Evolutionary conservation across 2,888 invertebrate genomes (phyloP).

Genomic region (Acleris literana): DNA sequence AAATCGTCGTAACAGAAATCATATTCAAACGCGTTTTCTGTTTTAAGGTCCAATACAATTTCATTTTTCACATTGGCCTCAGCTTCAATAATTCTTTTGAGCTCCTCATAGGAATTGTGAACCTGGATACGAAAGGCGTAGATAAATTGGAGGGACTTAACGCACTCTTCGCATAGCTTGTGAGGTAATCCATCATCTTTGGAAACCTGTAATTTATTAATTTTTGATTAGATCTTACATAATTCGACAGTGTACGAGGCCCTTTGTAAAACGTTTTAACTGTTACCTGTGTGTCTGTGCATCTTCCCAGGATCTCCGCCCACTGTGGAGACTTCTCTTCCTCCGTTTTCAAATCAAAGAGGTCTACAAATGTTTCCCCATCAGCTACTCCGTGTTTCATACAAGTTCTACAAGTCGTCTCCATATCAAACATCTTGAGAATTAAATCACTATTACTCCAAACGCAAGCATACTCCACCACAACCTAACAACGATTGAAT

Average conservation of each 20-base stretch:
- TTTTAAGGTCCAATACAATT: constrained; percentile 40
- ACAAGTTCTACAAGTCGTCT: constrained; percentile 70
- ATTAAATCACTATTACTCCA: neutral
- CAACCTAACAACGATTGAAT: constrained; percentile 7
- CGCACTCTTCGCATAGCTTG: constrained; percentile 82
- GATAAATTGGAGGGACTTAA: constrained; percentile 71
- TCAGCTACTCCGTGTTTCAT: constrained; percentile 63
- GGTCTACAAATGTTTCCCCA: constrained; percentile 56
- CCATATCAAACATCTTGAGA: constrained; percentile 57
- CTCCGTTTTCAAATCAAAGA: constrained; percentile 61
- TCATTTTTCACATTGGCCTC: constrained; percentile 53
- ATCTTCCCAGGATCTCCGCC: constrained; percentile 60
- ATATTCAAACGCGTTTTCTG: constrained; percentile 45
- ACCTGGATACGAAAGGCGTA: constrained; percentile 70
- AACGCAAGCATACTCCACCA: neutral
- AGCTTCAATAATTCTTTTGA: constrained; percentile 53
- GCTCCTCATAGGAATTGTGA: constrained; percentile 57
- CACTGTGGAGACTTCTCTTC: constrained; percentile 57
- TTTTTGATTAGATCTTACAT: constrained; percentile 19
- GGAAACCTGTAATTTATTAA: constrained; percentile 55
- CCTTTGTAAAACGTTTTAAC: neutral
- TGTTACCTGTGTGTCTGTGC: constrained; percentile 62
- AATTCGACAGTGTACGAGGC: constrained; percentile 5
- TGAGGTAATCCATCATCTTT: constrained; percentile 84
- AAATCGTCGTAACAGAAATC: constrained; percentile 44